phyloP scores from a whole-genome alignment of 2,797 vertebrate species.

The Enteromius argenteus region DNA sequence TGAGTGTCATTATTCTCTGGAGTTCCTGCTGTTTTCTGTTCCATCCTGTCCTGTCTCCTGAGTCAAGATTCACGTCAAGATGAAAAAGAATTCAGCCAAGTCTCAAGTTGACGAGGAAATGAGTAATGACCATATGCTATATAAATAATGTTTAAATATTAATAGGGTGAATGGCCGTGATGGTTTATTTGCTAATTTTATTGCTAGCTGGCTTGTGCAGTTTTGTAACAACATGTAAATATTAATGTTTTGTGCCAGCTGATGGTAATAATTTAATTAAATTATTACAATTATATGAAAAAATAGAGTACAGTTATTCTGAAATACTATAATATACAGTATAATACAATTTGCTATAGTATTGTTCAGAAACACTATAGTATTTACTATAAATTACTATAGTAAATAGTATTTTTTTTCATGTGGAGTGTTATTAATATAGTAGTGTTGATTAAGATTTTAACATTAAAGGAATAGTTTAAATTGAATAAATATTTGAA shows the following conservation, averaged over 20 bases:
- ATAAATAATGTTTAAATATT: slow-evolving; percentile 24
- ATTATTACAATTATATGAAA: neutral
- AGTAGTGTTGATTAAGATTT: neutral
- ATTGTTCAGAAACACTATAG: too few relatives aligned
- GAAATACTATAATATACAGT: neutral
- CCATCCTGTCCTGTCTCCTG: slow-evolving; percentile 18
- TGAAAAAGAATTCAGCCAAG: slow-evolving; percentile 6
- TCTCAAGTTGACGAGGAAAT: neutral
- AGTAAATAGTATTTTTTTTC: too few relatives aligned
- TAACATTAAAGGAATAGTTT: neutral
- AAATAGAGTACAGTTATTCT: neutral
- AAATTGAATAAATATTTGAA: too few relatives aligned
- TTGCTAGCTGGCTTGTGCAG: neutral
- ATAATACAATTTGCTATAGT: too few relatives aligned
- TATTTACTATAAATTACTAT: too few relatives aligned
- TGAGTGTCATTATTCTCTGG: slow-evolving; percentile 35
- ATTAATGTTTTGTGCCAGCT: slow-evolving; percentile 18
- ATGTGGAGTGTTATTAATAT: neutral
- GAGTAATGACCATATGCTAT: slow-evolving; percentile 19
- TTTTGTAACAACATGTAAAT: neutral
- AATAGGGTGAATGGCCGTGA: neutral
- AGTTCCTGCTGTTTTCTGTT: slow-evolving; percentile 24
- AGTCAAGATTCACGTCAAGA: slow-evolving; percentile 17
- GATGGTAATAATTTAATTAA: neutral
- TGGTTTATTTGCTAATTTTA: neutral